Evolutionary conservation across 1,140 invertebrate genomes (phyloP).

Genomic region (Bombus sylvicola): DNA sequence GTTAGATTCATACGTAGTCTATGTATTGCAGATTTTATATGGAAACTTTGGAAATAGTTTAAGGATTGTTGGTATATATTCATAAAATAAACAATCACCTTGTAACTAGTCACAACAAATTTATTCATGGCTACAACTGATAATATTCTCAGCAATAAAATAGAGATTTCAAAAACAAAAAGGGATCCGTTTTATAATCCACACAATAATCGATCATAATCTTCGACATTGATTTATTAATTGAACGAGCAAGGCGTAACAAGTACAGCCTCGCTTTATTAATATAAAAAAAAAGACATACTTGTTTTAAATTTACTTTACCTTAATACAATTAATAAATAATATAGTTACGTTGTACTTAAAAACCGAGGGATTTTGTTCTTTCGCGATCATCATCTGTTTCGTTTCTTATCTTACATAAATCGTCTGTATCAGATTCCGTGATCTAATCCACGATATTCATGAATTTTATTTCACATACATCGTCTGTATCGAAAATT

Average conservation of each 20-base stretch:
- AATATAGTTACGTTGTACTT: constrained; percentile 2
- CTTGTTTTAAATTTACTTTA: not conserved
- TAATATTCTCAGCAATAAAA: not conserved
- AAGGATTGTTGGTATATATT: too few species aligned
- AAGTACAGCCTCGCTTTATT: not conserved
- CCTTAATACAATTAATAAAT: constrained; percentile 18
- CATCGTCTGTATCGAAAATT: not conserved
- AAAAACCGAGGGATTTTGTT: not conserved
- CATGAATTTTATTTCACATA: not conserved
- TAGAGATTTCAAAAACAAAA: constrained; percentile 2
- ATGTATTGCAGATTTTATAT: too few species aligned
- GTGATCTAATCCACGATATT: not conserved
- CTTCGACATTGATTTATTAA: not conserved
- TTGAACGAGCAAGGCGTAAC: not conserved
- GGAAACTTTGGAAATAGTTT: too few species aligned
- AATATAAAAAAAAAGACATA: constrained; percentile 5
- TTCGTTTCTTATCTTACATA: not conserved
- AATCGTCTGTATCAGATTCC: not conserved
- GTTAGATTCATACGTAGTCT: too few species aligned
- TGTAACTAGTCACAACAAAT: constrained; percentile 11
- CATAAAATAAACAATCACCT: not conserved
- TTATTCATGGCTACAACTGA: not conserved
- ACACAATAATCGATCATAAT: not conserved
- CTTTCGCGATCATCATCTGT: not conserved
- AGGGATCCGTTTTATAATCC: not conserved